Conservation (phyloP, 2,888 invertebrate species). For the Torymus auratus region DNA sequence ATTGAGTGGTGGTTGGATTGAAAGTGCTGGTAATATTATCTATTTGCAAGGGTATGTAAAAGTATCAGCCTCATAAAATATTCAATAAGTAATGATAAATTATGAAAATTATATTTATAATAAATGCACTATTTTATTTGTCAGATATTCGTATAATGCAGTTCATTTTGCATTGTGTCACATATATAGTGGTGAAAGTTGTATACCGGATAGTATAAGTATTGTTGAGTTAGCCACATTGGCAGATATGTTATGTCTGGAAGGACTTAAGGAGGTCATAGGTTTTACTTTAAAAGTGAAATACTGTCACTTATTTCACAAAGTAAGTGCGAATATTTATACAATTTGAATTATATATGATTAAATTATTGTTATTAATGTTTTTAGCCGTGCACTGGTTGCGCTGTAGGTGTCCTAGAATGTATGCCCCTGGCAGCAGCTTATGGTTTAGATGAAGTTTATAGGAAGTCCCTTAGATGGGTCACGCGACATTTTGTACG, state of each 20-base stretch:
- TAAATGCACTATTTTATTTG: background rate
- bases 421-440: conserved; percentile 90
- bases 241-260: conserved; percentile 92
- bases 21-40: conserved; percentile 88
- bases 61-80: background rate
- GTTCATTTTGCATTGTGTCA: conserved; percentile 95
- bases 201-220: conserved; percentile 91
- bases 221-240: conserved; percentile 91
- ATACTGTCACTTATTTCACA: conserved; percentile 96
- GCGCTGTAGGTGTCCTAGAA: conserved; percentile 91
- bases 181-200: conserved; percentile 94
- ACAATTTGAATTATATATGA: too few species aligned
- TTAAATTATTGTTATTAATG: too few species aligned
- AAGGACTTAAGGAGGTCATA: conserved; percentile 94
- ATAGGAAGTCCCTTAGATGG: conserved; percentile 91
- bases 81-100: background rate
- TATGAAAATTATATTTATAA: background rate
- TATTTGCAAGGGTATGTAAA: conserved; percentile 85
- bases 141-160: conserved; percentile 87
- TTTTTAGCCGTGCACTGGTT: conserved; percentile 89
- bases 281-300: conserved; percentile 90
- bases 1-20: conserved; percentile 90
- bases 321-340: conserved; percentile 77
- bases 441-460: conserved; percentile 91
- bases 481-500: conserved; percentile 90